Conservation (phyloP, 2,113 vertebrate species). For the Megaceryle maxima region DNA sequence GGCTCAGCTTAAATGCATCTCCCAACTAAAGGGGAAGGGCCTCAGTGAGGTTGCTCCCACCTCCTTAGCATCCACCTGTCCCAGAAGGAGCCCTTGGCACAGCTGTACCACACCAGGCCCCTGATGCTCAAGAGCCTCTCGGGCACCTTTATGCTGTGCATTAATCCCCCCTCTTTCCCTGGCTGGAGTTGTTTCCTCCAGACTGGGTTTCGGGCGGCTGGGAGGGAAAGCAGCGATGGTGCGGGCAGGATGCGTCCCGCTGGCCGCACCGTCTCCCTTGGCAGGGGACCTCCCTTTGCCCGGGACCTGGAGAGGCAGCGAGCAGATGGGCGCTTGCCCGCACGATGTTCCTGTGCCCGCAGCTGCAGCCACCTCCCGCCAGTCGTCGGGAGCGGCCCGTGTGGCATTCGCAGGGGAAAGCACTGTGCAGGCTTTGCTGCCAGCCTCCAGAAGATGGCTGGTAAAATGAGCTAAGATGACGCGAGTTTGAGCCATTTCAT, state of each 20-base stretch:
- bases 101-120: neutral
- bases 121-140: neutral
- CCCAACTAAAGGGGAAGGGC: neutral
- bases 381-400: neutral
- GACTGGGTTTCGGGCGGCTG: neutral
- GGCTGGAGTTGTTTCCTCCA: neutral
- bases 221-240: neutral
- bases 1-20: neutral
- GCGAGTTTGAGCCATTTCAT: slow-evolving; percentile 1
- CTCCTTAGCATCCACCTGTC: neutral
- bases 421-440: neutral
- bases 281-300: neutral
- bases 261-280: fast-evolving
- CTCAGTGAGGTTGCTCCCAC: neutral
- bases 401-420: neutral
- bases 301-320: neutral
- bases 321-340: fast-evolving
- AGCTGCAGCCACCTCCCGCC: neutral
- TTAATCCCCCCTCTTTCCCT: neutral
- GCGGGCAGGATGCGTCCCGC: fast-evolving
- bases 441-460: neutral
- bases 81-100: neutral
- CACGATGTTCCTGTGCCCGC: fast-evolving
- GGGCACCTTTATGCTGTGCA: fast-evolving
- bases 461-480: neutral